A percentile compares a stretch with the other conserved stretches of the same genome.
These are phyloP conservation scores for Zygogramma bicolorata DNA, from an alignment of 2,888 invertebrate genomes.

Conservation along the genomic window DNA sequence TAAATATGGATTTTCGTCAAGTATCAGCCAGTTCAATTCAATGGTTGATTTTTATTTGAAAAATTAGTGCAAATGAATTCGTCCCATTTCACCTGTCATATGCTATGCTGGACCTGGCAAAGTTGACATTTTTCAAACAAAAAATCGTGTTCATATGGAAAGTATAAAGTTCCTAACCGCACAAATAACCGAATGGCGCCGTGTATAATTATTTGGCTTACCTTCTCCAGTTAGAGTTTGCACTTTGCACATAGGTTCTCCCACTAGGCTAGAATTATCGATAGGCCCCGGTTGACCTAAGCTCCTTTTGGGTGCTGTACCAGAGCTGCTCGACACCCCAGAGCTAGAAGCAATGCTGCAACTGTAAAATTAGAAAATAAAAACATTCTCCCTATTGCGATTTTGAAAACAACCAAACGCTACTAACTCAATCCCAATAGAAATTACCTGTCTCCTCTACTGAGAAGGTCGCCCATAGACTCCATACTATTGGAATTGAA, in stretches of 20 bases:
- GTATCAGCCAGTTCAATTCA: no score
- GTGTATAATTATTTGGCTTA: slow-evolving; percentile 9
- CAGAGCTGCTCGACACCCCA: slow-evolving; percentile 73
- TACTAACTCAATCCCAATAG: not conserved
- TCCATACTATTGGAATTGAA: slow-evolving; percentile 68
- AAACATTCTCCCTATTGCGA: not conserved
- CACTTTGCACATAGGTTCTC: slow-evolving; percentile 73
- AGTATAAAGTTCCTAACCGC: not conserved
- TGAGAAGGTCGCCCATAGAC: slow-evolving; percentile 75
- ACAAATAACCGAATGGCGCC: not conserved
- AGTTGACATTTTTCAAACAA: no score
- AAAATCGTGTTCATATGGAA: no score
- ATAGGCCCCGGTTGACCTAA: slow-evolving; percentile 76
- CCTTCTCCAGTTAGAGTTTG: slow-evolving; percentile 89
- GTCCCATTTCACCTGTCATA: no score
- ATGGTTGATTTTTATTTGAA: no score
- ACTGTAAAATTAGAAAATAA: slow-evolving; percentile 43
- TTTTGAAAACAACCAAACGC: not conserved
- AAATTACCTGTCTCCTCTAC: slow-evolving; percentile 70
- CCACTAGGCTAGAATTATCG: slow-evolving; percentile 80
- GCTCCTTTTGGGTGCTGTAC: slow-evolving; percentile 65
- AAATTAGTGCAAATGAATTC: no score
- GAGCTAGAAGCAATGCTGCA: slow-evolving; percentile 71
- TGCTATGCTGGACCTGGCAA: no score
- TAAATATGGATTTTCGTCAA: no score